Conservation (phyloP, 1,140 invertebrate genomes). For the Mesaphorura yosii region DNA sequence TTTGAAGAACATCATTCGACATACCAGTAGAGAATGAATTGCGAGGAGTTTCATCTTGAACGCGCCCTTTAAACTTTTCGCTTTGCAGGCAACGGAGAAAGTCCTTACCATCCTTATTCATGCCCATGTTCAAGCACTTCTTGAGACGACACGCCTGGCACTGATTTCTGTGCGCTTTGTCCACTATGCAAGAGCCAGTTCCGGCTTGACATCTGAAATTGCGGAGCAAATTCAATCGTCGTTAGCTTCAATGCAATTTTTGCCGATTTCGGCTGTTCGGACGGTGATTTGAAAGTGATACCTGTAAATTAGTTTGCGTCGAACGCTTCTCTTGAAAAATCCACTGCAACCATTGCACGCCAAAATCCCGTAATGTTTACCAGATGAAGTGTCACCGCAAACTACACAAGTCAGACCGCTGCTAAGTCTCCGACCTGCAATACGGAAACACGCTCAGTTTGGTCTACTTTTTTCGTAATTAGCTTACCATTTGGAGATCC, state of each 20-base stretch:
- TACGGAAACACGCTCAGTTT: too few species aligned
- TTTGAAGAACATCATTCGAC: too few species aligned
- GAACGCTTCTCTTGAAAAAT: constrained; percentile 95
- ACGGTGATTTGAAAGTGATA: constrained; percentile 36
- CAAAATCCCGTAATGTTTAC: constrained; percentile 97
- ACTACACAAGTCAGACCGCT: constrained; percentile 78
- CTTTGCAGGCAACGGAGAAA: too few species aligned
- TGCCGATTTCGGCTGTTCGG: too few species aligned
- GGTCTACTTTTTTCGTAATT: too few species aligned
- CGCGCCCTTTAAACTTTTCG: too few species aligned
- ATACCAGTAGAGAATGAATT: too few species aligned
- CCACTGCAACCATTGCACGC: constrained; percentile 98
- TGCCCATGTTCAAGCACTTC: constrained; percentile 96
- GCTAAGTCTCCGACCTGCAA: constrained; percentile 25
- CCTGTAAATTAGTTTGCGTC: constrained; percentile 95
- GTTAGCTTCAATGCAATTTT: too few species aligned
- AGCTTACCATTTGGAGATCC: constrained; percentile 19
- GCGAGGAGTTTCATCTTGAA: too few species aligned
- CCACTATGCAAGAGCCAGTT: constrained; percentile 87
- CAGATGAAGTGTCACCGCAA: constrained; percentile 91
- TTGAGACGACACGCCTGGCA: constrained; percentile 95
- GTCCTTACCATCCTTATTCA: constrained; percentile 99
- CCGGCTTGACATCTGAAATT: constrained; percentile 89
- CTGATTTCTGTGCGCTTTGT: constrained; percentile 97
- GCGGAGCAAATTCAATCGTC: too few species aligned